Percentiles rank a stretch among this genome's conserved stretches.
Evolutionary conservation across 2,113 vertebrate species (phyloP).

Genomic region (Murina feae): DNA sequence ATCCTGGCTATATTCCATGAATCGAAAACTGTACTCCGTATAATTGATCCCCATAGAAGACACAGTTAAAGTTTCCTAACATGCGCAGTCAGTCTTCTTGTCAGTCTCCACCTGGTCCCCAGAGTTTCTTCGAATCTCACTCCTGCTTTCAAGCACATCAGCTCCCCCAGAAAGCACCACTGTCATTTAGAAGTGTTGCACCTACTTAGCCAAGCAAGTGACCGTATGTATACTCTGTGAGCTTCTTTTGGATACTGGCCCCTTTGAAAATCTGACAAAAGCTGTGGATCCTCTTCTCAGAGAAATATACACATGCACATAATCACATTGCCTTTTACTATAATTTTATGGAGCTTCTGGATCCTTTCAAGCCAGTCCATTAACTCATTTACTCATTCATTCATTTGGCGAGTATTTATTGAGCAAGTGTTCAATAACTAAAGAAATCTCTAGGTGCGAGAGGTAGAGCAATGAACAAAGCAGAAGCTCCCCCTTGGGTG

Average conservation of each 20-base stretch:
- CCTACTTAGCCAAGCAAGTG: background rate
- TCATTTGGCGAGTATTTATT: background rate
- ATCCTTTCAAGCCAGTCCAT: background rate
- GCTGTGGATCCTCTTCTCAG: background rate
- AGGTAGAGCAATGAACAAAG: background rate
- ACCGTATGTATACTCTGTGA: background rate
- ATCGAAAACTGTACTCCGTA: background rate
- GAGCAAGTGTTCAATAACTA: background rate
- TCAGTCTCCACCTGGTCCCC: background rate
- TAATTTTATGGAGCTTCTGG: background rate
- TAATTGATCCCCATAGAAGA: background rate
- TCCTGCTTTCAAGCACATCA: background rate
- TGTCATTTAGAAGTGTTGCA: background rate
- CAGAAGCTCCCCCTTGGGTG: background rate
- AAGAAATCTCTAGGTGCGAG: background rate
- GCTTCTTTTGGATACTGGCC: background rate
- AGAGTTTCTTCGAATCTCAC: background rate
- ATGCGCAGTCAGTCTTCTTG: background rate
- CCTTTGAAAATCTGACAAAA: background rate
- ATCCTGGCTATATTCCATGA: background rate
- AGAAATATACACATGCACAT: background rate
- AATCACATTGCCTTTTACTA: background rate
- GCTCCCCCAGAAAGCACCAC: background rate
- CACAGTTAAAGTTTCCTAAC: background rate
- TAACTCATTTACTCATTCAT: background rate